Evolutionary conservation across 2,113 vertebrate genomes (phyloP).

Genomic region (Erpornis zantholeuca): DNA sequence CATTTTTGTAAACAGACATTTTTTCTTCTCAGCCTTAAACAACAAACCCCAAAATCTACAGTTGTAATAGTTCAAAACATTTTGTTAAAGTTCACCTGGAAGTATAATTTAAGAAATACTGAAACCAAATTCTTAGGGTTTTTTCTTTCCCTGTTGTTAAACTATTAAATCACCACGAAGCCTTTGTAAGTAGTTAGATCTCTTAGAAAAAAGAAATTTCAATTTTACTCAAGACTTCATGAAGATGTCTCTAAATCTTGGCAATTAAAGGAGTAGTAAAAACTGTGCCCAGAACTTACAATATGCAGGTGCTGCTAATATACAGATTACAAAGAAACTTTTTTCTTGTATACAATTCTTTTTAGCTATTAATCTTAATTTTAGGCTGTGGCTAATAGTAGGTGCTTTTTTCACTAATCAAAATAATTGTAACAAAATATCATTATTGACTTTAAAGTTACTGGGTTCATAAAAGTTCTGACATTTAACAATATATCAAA

Average conservation of each 20-base stretch:
- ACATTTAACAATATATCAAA: slow-evolving; percentile 39
- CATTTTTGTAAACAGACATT: background rate
- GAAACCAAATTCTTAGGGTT: background rate
- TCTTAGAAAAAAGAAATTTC: background rate
- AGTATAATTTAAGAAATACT: background rate
- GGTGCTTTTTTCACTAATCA: background rate
- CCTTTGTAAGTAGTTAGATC: background rate
- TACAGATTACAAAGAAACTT: background rate
- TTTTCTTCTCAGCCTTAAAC: background rate
- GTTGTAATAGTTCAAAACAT: background rate
- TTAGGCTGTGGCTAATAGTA: background rate
- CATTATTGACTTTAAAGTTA: background rate
- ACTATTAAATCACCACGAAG: background rate
- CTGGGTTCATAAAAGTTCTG: slow-evolving; percentile 25
- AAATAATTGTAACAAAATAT: slow-evolving; percentile 38
- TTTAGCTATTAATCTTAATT: background rate
- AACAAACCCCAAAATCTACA: background rate
- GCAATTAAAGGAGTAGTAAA: background rate
- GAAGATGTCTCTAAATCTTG: background rate
- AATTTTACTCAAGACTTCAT: background rate
- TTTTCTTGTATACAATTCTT: background rate
- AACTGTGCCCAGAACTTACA: background rate
- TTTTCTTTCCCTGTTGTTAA: background rate
- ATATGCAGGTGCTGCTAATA: background rate
- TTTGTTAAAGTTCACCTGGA: background rate